Conservation (phyloP, 2,113 vertebrate genomes). For the Alethe diademata region DNA sequence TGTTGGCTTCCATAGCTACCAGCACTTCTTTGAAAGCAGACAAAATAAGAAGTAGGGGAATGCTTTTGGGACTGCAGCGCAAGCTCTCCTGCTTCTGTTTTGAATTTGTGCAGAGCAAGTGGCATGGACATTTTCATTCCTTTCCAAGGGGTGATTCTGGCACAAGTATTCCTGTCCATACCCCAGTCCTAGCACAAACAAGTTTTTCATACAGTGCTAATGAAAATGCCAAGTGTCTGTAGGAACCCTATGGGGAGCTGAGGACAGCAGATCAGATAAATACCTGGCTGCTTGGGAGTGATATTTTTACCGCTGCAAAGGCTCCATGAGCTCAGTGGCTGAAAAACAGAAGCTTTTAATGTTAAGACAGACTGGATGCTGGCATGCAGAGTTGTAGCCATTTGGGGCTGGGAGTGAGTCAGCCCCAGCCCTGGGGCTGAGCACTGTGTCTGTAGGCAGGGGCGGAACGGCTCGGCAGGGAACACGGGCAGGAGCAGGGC, state of each 20-base stretch:
- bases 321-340: constrained; percentile 28
- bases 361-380: neutral
- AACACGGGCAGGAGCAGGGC: neutral
- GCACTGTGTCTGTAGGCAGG: neutral
- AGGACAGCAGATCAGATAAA: constrained; percentile 53
- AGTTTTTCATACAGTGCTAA: constrained; percentile 42
- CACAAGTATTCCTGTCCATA: neutral
- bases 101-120: neutral
- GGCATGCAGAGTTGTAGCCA: neutral
- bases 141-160: constrained; percentile 54
- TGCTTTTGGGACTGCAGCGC: neutral
- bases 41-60: neutral
- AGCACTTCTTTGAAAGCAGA: neutral
- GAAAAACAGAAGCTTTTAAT: constrained; percentile 34
- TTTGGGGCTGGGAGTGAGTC: constrained; percentile 18
- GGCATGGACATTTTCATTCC: constrained; percentile 14
- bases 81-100: constrained; percentile 9
- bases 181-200: constrained; percentile 44
- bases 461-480: neutral
- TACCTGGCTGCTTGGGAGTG: constrained; percentile 46
- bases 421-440: neutral
- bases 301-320: constrained; percentile 34
- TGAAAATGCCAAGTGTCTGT: constrained; percentile 45
- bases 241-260: constrained; percentile 15
- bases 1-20: neutral